A percentile compares a stretch with the other conserved stretches of the same genome.
Evolutionary conservation across 2,113 vertebrate genomes (phyloP).

Genomic region (Syrrhaptes paradoxus): DNA sequence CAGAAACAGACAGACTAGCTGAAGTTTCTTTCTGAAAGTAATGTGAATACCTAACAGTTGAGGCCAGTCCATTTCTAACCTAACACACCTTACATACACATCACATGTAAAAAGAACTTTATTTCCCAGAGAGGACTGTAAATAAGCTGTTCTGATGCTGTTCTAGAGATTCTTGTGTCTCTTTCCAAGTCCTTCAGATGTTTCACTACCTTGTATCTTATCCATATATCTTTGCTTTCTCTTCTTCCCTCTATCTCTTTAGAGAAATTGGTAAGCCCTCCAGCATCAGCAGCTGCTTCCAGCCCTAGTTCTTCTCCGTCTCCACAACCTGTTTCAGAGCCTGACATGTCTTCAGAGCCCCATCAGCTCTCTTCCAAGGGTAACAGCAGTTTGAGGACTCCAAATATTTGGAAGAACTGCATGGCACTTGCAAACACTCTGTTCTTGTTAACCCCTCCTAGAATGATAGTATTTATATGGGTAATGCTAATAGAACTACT

Average conservation of each 20-base stretch:
- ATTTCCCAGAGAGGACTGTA: neutral
- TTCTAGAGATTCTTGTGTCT: constrained; percentile 48
- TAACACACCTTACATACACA: neutral
- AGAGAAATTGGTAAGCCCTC: constrained; percentile 86
- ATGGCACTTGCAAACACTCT: constrained; percentile 66
- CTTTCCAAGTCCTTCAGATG: constrained; percentile 54
- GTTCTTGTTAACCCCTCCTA: constrained; percentile 53
- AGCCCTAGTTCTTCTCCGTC: constrained; percentile 86
- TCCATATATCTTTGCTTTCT: constrained; percentile 71
- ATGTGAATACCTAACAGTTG: neutral
- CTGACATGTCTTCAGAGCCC: constrained; percentile 82
- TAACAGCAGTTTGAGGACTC: constrained; percentile 80
- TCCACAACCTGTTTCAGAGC: constrained; percentile 84
- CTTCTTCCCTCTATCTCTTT: constrained; percentile 70
- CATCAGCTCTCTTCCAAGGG: constrained; percentile 84
- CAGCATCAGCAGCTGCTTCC: constrained; percentile 85
- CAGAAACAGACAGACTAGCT: neutral
- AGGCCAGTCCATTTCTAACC: neutral
- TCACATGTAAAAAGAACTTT: neutral
- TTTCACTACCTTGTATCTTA: constrained; percentile 63
- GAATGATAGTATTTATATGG: constrained; percentile 37
- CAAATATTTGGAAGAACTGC: constrained; percentile 75
- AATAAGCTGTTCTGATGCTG: constrained; percentile 19
- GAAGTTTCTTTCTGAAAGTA: neutral
- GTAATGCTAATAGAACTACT: constrained; percentile 36